Evolutionary conservation across 2,797 vertebrate species (phyloP).

Genomic region (Falco berigora): DNA sequence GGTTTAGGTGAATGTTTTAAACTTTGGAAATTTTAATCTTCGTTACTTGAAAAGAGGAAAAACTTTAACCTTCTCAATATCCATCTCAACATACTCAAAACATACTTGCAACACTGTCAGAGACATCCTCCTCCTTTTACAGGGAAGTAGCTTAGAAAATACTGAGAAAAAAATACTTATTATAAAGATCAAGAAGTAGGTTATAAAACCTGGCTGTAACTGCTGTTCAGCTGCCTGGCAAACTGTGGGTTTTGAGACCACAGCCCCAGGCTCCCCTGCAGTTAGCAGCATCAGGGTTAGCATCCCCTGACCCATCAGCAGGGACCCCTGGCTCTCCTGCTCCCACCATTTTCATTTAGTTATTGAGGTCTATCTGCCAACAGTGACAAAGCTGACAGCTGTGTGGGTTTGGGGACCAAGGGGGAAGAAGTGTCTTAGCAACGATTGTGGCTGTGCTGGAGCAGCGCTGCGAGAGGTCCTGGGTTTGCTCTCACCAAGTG

Average conservation of each 20-base stretch:
- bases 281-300: background rate
- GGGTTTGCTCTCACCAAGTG: background rate
- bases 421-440: background rate
- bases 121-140: background rate
- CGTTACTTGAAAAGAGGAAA: background rate
- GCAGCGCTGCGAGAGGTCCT: background rate
- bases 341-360: background rate
- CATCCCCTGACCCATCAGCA: background rate
- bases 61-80: background rate
- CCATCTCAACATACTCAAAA: background rate
- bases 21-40: background rate
- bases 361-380: background rate
- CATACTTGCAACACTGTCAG: background rate
- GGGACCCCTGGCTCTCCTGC: background rate
- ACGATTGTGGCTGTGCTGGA: rapidly evolving
- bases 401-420: rapidly evolving
- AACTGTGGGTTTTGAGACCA: background rate
- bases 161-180: background rate
- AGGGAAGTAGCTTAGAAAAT: background rate
- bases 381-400: rapidly evolving
- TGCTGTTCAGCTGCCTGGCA: background rate
- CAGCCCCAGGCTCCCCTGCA: background rate
- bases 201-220: background rate
- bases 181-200: background rate
- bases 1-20: background rate